Evolutionary conservation across 2,797 vertebrate genomes (phyloP).

Genomic region (Tauraco hartlaubi): DNA sequence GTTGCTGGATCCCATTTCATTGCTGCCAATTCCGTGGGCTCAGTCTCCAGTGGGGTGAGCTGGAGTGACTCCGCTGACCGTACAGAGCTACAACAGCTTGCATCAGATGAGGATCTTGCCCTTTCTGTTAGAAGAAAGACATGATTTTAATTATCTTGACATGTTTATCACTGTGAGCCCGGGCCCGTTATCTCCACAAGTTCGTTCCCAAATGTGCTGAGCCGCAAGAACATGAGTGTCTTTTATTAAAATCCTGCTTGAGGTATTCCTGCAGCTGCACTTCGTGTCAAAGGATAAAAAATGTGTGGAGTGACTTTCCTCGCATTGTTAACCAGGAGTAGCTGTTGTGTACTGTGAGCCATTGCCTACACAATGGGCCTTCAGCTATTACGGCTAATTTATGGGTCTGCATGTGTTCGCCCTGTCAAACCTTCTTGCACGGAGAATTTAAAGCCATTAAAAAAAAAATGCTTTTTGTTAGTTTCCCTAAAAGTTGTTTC

Average conservation of each 20-base stretch:
- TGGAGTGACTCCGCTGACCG: not conserved
- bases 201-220: slow-evolving; percentile 25
- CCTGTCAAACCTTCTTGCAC: slow-evolving; percentile 35
- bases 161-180: slow-evolving; percentile 42
- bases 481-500: not conserved
- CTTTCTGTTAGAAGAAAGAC: slow-evolving; percentile 37
- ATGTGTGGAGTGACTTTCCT: slow-evolving; percentile 51
- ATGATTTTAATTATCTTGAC: slow-evolving; percentile 61
- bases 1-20: not conserved
- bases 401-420: slow-evolving; percentile 25
- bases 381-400: slow-evolving; percentile 51
- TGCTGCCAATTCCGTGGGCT: not conserved
- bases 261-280: slow-evolving; percentile 68
- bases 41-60: not conserved
- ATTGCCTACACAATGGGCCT: slow-evolving; percentile 54
- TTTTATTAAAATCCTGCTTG: not conserved
- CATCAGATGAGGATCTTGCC: slow-evolving; percentile 30
- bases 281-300: slow-evolving; percentile 57
- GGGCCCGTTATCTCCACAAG: slow-evolving; percentile 13
- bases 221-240: not conserved
- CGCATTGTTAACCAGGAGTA: not conserved
- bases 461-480: not conserved
- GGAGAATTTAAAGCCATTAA: slow-evolving; percentile 26
- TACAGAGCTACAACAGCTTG: not conserved
- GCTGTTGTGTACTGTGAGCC: slow-evolving; percentile 37